Evolutionary conservation across 2,888 invertebrate species (phyloP), one percentile per base, ranked within the genome.

Genomic region (Monopis laevigella): DNA sequence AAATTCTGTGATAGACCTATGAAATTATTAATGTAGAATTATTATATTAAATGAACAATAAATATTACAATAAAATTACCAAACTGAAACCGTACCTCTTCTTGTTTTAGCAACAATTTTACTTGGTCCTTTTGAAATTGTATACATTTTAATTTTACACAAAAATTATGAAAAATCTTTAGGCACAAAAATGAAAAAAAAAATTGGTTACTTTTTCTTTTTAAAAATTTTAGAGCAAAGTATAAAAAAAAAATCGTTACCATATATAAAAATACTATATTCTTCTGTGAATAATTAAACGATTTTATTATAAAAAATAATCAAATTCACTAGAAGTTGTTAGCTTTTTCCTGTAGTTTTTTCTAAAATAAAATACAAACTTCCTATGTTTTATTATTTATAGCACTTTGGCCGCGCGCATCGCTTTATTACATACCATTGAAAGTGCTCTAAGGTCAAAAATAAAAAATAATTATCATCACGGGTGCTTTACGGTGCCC

Each of bases 101-200:
- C 92, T 84, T 51, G 92, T 90, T 84, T 93, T 92, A 48, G 92
- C 90, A 56, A 91, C 91, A 66, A 93, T 90, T 82, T 92, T 92
- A 75, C 91, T 93, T 48, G 92, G 92, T 48, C 92, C 91, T 75
- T 92, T 92, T 48, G 89, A 88, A 60, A 93, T 88, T 63, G 92
- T 92, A 83, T 93, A 93, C 93, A 93, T 93, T 71, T 71, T 77
- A 70, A 57, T 71, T 70, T 71, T 71, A 56, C 64, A 65, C 32
- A 32, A 36, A 18, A 19, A 8, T 4, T 21, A 36, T 21, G 24
- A 36, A 39, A 39, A 39, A 39, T 27, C 11, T 14, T 19, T 14
- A 38, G 11, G 19, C 26, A 39, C 27, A 27, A 39, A 39, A 39
- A 17, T 17, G n/a, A n/a, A n/a, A n/a, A n/a, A n/a, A n/a, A n/a